phyloP scores from a whole-genome alignment of 2,888 invertebrate species.

The Drosophila mulleri region DNA sequence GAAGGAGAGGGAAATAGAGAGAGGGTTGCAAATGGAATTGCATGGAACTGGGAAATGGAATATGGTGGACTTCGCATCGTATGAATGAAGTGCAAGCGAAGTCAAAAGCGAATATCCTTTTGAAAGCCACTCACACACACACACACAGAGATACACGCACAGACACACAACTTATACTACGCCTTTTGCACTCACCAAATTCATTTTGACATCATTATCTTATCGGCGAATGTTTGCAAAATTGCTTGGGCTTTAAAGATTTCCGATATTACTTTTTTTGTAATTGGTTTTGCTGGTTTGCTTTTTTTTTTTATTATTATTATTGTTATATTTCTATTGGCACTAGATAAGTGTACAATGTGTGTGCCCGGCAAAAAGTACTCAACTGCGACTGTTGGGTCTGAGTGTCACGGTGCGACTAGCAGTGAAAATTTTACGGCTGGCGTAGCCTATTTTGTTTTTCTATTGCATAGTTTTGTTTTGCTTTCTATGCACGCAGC shows the following conservation, averaged over 20 bases:
- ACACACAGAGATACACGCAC: background rate
- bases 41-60: conserved; percentile 48
- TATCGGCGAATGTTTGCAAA: conserved; percentile 18
- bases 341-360: background rate
- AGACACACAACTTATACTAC: conserved; percentile 13
- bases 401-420: conserved; percentile 58
- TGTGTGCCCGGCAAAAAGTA: background rate
- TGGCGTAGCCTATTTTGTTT: conserved; percentile 56
- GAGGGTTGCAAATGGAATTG: conserved; percentile 28
- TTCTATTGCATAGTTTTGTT: conserved; percentile 53
- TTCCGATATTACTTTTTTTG: background rate
- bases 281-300: background rate
- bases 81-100: conserved; percentile 66
- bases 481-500: conserved; percentile 57
- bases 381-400: conserved; percentile 35
- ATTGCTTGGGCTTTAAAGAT: background rate
- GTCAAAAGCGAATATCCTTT: conserved; percentile 48
- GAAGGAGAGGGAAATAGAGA: background rate
- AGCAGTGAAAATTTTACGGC: conserved; percentile 36
- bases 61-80: conserved; percentile 12
- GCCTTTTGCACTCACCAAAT: conserved; percentile 50
- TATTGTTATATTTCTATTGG: background rate
- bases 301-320: background rate
- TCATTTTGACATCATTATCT: conserved; percentile 46
- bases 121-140: conserved; percentile 1